Conservation (phyloP, 2,888 invertebrate species). For the Orthosia gracilis region DNA sequence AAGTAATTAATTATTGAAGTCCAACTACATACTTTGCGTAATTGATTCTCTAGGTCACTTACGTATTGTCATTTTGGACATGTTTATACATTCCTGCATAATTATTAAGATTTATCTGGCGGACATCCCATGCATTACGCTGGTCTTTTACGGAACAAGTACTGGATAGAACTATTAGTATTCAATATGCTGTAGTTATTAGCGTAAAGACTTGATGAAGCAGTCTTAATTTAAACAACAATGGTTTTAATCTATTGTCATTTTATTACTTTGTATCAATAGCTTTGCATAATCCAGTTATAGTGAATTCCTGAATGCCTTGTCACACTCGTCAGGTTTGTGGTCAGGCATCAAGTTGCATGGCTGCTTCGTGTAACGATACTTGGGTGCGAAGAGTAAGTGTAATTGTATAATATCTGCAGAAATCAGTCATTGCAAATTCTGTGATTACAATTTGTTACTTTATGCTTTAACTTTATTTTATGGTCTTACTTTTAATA, state of each 20-base stretch:
- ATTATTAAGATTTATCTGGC: slow-evolving; percentile 47
- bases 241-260: slow-evolving; percentile 28
- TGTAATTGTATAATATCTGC: slow-evolving; percentile 20
- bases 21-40: slow-evolving; percentile 59
- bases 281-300: slow-evolving; percentile 46
- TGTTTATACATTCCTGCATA: slow-evolving; percentile 58
- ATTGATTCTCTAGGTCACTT: slow-evolving; percentile 76
- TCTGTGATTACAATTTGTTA: not conserved
- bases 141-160: slow-evolving; percentile 1
- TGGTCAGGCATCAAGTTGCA: slow-evolving; percentile 68
- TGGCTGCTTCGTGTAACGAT: slow-evolving; percentile 57
- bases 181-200: slow-evolving; percentile 11
- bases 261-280: slow-evolving; percentile 36
- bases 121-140: slow-evolving; percentile 19
- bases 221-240: slow-evolving; percentile 35
- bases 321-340: slow-evolving; percentile 56
- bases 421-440: slow-evolving; percentile 5
- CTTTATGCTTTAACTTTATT: not conserved
- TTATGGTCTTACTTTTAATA: not conserved
- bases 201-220: slow-evolving; percentile 8
- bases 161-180: slow-evolving; percentile 4
- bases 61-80: slow-evolving; percentile 71
- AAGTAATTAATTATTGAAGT: slow-evolving; percentile 74
- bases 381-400: slow-evolving; percentile 32
- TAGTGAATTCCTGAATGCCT: slow-evolving; percentile 46